Evolutionary conservation across 1,140 invertebrate species (phyloP).

Genomic region (Bombus breviceps): DNA sequence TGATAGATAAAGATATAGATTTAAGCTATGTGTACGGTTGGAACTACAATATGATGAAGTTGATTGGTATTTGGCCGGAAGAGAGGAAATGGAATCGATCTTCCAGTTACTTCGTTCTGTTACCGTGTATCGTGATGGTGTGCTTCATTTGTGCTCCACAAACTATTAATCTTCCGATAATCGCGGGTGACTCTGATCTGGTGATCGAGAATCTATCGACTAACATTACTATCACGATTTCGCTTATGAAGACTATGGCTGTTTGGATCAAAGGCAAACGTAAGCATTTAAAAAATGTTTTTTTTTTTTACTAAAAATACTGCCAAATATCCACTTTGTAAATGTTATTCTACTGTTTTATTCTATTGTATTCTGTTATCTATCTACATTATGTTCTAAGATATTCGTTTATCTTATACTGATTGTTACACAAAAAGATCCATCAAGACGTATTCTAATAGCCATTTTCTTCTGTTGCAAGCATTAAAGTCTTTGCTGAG

Average conservation of each 20-base stretch:
- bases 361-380: too few relatives aligned
- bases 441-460: background rate
- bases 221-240: constrained; percentile 46
- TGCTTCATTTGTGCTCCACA: constrained; percentile 32
- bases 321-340: too few relatives aligned
- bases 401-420: background rate
- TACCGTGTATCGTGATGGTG: constrained; percentile 32
- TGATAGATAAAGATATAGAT: background rate
- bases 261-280: constrained; percentile 52
- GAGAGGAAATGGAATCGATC: constrained; percentile 20
- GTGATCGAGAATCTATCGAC: constrained; percentile 55
- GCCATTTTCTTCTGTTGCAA: background rate
- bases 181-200: constrained; percentile 43
- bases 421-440: background rate
- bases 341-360: too few relatives aligned
- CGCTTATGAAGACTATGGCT: constrained; percentile 37
- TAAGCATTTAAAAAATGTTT: constrained; percentile 22
- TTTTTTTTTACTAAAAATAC: too few relatives aligned
- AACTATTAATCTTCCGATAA: constrained; percentile 20
- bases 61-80: constrained; percentile 55
- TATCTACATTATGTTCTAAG: accelerated
- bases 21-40: constrained; percentile 32
- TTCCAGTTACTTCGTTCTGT: constrained; percentile 29
- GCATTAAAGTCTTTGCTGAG: constrained; percentile 53
- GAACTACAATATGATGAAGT: constrained; percentile 49